Evolutionary conservation across 2,797 vertebrate genomes (phyloP).

Genomic region (Poeciliopsis turneri): DNA sequence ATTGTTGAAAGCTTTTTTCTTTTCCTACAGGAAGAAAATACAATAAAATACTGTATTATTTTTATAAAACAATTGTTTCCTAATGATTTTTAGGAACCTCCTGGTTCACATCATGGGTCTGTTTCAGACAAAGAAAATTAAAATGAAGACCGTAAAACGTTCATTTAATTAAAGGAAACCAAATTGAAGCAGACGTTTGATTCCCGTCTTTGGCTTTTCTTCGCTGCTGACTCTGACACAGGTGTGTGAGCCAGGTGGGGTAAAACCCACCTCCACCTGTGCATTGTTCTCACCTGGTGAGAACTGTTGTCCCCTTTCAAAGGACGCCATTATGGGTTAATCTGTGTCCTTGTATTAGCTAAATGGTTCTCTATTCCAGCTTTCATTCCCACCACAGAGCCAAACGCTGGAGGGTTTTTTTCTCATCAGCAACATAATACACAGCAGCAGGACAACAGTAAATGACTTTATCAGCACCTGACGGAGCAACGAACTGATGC

Average conservation of each 20-base stretch:
- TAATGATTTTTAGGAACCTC: neutral
- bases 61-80: neutral
- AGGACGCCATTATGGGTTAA: slow-evolving; percentile 71
- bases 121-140: neutral
- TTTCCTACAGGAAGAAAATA: neutral
- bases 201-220: slow-evolving; percentile 23
- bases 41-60: neutral
- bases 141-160: no score
- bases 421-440: slow-evolving; percentile 65
- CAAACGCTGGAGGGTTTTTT: slow-evolving; percentile 40
- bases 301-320: slow-evolving; percentile 66
- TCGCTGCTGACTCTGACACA: slow-evolving; percentile 15
- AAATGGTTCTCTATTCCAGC: slow-evolving; percentile 61
- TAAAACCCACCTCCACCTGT: slow-evolving; percentile 60
- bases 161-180: neutral
- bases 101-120: neutral
- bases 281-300: slow-evolving; percentile 73
- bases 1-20: neutral
- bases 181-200: neutral
- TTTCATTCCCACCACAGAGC: slow-evolving; percentile 61
- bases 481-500: slow-evolving; percentile 28
- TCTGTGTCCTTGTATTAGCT: slow-evolving; percentile 65
- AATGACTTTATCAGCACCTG: slow-evolving; percentile 52
- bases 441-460: slow-evolving; percentile 28
- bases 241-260: slow-evolving; percentile 59